phyloP scores from a whole-genome alignment of 1,140 invertebrate species.

The Macrobrachium rosenbergii region DNA sequence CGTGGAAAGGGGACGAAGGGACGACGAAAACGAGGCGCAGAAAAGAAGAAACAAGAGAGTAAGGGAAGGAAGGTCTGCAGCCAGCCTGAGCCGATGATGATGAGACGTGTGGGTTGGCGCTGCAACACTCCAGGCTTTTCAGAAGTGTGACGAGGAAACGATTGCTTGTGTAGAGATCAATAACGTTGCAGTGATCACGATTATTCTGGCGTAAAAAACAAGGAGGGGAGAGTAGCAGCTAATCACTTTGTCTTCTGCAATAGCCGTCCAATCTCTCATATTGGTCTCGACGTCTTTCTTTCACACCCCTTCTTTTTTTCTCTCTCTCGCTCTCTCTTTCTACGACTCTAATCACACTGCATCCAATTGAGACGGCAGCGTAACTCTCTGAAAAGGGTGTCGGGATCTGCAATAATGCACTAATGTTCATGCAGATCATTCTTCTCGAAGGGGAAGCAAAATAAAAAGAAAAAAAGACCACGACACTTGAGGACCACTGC shows the following conservation, averaged over 20 bases:
- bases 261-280: conserved; percentile 41
- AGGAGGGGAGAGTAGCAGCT: conserved; percentile 26
- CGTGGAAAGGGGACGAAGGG: too few species aligned
- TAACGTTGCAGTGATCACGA: conserved; percentile 27
- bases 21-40: too few species aligned
- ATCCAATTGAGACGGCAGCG: background rate
- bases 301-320: background rate
- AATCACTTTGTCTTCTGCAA: conserved; percentile 44
- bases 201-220: conserved; percentile 4
- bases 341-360: conserved; percentile 16
- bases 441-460: background rate
- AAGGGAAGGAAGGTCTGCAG: too few species aligned
- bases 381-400: too few species aligned
- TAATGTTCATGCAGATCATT: conserved; percentile 26
- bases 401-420: background rate
- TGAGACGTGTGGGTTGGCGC: background rate
- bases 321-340: background rate
- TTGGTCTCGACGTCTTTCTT: conserved; percentile 9
- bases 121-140: conserved; percentile 5
- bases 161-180: conserved; percentile 25
- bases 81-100: too few species aligned
- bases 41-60: too few species aligned
- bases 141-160: conserved; percentile 22
- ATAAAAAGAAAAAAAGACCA: too few species aligned
- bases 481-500: too few species aligned